phyloP scores from a whole-genome alignment of 2,113 vertebrate genomes.

The Coryphaenoides rupestris region DNA sequence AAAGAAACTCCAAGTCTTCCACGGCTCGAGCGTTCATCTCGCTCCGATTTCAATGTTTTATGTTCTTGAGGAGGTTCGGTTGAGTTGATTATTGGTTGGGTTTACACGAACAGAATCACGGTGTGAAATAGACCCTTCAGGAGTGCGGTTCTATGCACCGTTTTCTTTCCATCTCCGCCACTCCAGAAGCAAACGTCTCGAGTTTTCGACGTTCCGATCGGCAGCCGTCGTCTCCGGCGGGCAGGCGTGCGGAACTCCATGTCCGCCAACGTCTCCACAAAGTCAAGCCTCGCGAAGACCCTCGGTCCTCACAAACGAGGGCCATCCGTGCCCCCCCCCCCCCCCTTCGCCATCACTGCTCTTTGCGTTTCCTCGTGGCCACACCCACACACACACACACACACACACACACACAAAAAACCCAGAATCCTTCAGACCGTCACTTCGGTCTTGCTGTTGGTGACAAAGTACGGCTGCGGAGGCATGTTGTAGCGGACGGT shows the following conservation, averaged over 20 bases:
- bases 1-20: neutral
- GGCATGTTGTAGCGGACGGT: constrained; percentile 82
- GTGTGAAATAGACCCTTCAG: constrained; percentile 2
- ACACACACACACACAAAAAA: too few relatives aligned
- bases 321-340: too few relatives aligned
- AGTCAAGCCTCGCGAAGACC: too few relatives aligned
- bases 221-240: neutral
- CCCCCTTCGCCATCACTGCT: too few relatives aligned
- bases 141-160: constrained; percentile 6
- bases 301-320: too few relatives aligned
- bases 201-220: too few relatives aligned
- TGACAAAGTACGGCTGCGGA: constrained; percentile 94
- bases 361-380: too few relatives aligned
- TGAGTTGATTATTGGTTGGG: constrained; percentile 31
- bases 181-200: constrained; percentile 9
- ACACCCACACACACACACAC: too few relatives aligned
- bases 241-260: too few relatives aligned
- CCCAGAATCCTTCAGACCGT: constrained; percentile 80
- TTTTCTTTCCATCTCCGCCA: constrained; percentile 3
- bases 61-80: constrained; percentile 26
- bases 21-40: neutral
- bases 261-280: too few relatives aligned
- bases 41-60: neutral
- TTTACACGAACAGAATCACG: constrained; percentile 23
- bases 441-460: constrained; percentile 99